Base-by-base conservation (phyloP, 2,888 invertebrate species). In the Sclerodermus sp. region DNA sequence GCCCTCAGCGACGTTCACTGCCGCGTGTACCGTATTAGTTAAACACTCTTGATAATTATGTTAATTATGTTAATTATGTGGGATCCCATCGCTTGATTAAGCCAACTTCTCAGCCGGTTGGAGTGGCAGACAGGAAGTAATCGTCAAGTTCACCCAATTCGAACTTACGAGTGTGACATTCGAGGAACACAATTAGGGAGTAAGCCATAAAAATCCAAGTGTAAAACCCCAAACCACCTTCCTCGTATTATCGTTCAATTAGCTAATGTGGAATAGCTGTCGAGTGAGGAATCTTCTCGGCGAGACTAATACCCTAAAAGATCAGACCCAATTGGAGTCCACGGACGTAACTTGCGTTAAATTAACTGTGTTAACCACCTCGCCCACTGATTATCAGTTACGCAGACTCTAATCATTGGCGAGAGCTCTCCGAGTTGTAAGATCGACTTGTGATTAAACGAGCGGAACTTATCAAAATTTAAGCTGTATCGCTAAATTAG, bases 31-130 rank as follows among this genome's bases (percentile, higher is more conserved):
- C 23, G 8, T 8, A 10, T 40, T 40, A 8, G 18, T n/a, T 15
- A 42, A 55, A 18, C 39, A 41, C 49, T 58, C 47, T 40, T 45
- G 39, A 55, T 53, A 55, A 63, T 62, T 55, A 57, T 49, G 57
- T 45, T 53, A 55, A 63, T 62, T 55, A 57, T 49, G 57, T 45
- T 23, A 54, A 59, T 55, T 59, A 52, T 45, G 52, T 31, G 38
- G 42, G 44, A 54, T 52, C 36, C 51, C 57, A 58, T 63, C 55
- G 53, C 52, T 49, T 62, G 55, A 58, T 60, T 57, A 56, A 53
- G 58, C 48, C 44, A 31, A 42, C 52, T n/a, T 42, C 29, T 18
- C 23, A 23, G n/a, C 42, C 6, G 37, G 6, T 18, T 34, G 17
- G 14, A 45, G 13, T 15, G n/a, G 4, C 31, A 37, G 31, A 5